Conservation (phyloP, 2,113 vertebrate species). For the Labrus mixtus region DNA sequence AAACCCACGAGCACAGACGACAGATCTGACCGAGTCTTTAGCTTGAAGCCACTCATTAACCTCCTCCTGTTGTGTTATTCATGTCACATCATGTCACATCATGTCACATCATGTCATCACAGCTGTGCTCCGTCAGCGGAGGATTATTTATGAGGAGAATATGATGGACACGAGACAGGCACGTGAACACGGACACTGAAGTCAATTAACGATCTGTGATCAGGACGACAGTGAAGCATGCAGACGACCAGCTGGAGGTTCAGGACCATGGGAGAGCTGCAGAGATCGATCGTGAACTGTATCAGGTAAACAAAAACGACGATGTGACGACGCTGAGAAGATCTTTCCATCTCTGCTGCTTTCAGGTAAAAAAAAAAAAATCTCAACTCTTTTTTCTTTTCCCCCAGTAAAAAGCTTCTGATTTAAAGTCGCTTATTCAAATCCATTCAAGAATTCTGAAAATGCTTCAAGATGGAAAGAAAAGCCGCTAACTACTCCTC, state of each 20-base stretch:
- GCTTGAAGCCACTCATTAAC: slow-evolving; percentile 9
- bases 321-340: too few species aligned
- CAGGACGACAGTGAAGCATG: slow-evolving; percentile 9
- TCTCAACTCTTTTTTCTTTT: neutral
- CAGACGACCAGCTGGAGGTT: slow-evolving; percentile 12
- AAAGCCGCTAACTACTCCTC: neutral
- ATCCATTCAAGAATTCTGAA: slow-evolving; percentile 3
- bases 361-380: too few species aligned
- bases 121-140: neutral
- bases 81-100: slow-evolving; percentile 18
- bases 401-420: neutral
- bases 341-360: neutral
- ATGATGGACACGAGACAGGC: neutral
- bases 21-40: slow-evolving; percentile 5
- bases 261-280: neutral
- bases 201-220: slow-evolving; percentile 12
- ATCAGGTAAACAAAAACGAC: neutral
- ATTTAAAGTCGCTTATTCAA: neutral
- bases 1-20: neutral
- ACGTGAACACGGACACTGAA: slow-evolving; percentile 4
- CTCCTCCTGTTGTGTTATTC: slow-evolving; percentile 7
- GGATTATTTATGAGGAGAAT: slow-evolving; percentile 25
- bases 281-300: neutral
- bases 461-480: neutral
- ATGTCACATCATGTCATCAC: slow-evolving; percentile 18